Percentiles rank a stretch among this genome's conserved stretches.
These are phyloP conservation scores for Pipistrellus nathusii DNA, from an alignment of 2,797 vertebrate species.

Conservation along the genomic window DNA sequence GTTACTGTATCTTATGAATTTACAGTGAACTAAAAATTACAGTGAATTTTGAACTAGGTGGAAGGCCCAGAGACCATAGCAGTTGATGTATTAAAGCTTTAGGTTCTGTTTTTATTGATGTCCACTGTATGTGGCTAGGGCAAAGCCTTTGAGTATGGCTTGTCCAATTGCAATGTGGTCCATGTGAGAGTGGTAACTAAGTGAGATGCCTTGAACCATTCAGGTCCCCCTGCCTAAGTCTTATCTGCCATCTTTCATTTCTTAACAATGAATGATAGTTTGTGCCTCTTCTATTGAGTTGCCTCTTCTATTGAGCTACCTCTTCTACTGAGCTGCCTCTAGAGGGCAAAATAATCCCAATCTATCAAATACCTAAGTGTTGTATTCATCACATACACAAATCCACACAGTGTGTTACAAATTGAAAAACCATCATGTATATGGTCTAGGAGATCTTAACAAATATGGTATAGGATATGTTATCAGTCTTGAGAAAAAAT, in stretches of 20 bases:
- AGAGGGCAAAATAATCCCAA: constrained; percentile 59
- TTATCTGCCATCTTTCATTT: not conserved
- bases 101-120: not conserved
- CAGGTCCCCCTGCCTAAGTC: not conserved
- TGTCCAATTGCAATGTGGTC: not conserved
- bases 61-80: not conserved
- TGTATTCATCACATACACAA: constrained; percentile 43
- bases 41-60: not conserved
- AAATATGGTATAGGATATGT: not conserved
- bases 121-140: not conserved
- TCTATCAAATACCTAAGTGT: constrained; percentile 29
- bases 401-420: not conserved
- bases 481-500: constrained; percentile 21
- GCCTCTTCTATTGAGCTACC: not conserved
- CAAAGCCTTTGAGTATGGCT: not conserved
- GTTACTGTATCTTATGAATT: not conserved
- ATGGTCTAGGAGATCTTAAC: not conserved
- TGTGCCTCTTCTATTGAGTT: constrained; percentile 36
- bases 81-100: not conserved
- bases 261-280: not conserved
- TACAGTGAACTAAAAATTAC: not conserved
- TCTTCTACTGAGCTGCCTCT: constrained; percentile 53
- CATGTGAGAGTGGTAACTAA: not conserved
- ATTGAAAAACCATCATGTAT: constrained; percentile 27
- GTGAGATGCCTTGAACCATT: not conserved